Evolutionary conservation across 2,113 vertebrate species (phyloP), one percentile per base, ranked within the genome.

Genomic region (Scophthalmus maximus): DNA sequence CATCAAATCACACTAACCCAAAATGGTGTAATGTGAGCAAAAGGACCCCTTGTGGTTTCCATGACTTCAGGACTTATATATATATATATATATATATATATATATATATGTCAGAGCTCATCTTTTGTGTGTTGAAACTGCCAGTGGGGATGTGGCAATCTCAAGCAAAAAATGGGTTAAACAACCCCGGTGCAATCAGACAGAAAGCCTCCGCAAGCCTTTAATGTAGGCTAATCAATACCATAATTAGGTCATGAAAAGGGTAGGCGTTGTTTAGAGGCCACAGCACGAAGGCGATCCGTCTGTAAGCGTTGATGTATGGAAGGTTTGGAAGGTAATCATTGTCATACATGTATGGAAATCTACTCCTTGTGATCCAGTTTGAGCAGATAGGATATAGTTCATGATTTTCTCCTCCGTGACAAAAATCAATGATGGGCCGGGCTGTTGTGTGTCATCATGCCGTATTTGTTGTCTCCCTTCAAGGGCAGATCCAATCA

Each of bases 141-240:
- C 18, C 17, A 53, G 52, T 15, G 20, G n/a, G n/a, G 51, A 64
- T 55, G 8, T 34, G 18, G 17, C 55, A 71, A 73, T 42, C 56
- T 66, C 53, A 12, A 50, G 56, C 38, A 47, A 86, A 47, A 86
- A 80, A 42, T 63, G 50, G 83, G 76, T 80, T 81, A 60, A 79
- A 88, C 70, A 61, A 65, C 78, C 73, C 64, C 71, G 68, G 29
- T 46, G 76, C 63, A 63, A 81, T 81, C 73, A 82, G 67, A 81
- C 76, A 73, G 44, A 79, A 62, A 53, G 58, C 68, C 63, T 73
- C 53, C 36, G 15, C 46, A 44, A 53, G 56, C 81, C 76, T 73
- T 59, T 36, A 61, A 88, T 88, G 79, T 88, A 86, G 91, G 88
- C 68, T 87, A 86, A 90, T 92, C 89, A 86, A 92, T 92, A 83